Evolutionary conservation across 2,797 vertebrate genomes (phyloP).

Genomic region (Gallinago stenura): DNA sequence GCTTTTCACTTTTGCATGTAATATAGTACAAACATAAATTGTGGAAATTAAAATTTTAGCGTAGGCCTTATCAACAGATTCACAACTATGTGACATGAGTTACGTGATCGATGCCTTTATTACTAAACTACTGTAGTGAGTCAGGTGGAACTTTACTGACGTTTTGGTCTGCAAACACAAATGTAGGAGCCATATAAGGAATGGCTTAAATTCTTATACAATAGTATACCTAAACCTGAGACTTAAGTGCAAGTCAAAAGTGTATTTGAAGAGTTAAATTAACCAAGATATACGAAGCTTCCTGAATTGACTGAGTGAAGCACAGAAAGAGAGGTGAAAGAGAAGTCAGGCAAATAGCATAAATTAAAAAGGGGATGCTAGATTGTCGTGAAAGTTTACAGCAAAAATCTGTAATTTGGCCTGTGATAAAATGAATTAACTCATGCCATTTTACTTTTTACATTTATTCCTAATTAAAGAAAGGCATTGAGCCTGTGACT

Average conservation of each 20-base stretch:
- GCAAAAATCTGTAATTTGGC: not conserved
- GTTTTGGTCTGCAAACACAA: not conserved
- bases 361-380: not conserved
- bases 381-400: not conserved
- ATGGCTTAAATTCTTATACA: not conserved
- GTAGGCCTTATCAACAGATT: not conserved
- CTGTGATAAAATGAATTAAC: not conserved
- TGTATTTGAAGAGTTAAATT: not conserved
- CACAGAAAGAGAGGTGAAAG: not conserved
- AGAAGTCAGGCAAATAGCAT: not conserved
- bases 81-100: accelerated
- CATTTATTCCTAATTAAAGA: not conserved
- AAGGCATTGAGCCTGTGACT: not conserved
- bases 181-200: not conserved
- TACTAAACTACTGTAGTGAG: not conserved
- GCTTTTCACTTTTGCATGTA: not conserved
- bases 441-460: not conserved
- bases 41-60: not conserved
- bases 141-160: not conserved
- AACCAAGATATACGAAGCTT: not conserved
- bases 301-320: not conserved
- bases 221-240: not conserved
- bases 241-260: not conserved
- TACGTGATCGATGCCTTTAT: not conserved
- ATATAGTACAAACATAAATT: accelerated